These are phyloP conservation scores for Bellardia bayeri DNA, from an alignment of 2,888 invertebrate species.

Conservation along the genomic window DNA sequence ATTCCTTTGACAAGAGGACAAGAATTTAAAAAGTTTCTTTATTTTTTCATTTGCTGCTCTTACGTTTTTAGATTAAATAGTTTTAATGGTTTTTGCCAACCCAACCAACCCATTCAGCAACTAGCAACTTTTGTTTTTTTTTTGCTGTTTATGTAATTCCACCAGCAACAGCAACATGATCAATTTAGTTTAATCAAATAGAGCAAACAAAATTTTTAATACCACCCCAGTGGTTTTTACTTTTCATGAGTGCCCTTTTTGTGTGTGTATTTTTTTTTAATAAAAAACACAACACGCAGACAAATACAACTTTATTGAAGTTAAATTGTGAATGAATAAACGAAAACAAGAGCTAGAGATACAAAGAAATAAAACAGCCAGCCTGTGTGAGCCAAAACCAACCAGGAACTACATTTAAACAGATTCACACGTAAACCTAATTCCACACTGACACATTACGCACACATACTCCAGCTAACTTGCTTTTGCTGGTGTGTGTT, in stretches of 20 bases:
- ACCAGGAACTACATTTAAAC: background rate
- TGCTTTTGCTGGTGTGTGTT: background rate
- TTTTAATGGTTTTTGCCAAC: slow-evolving; percentile 9
- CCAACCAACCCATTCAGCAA: background rate
- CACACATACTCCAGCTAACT: background rate
- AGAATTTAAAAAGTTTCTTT: background rate
- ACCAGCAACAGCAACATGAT: slow-evolving; percentile 18
- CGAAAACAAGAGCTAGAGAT: background rate
- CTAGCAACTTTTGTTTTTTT: background rate
- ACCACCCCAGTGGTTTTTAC: slow-evolving; percentile 8
- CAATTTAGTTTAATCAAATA: slow-evolving; percentile 47
- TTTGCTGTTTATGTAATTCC: background rate
- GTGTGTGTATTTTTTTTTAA: background rate
- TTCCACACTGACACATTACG: background rate
- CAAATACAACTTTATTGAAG: background rate
- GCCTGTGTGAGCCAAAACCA: background rate
- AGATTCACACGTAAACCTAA: background rate
- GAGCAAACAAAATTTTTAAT: slow-evolving; percentile 25
- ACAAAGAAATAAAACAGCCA: background rate
- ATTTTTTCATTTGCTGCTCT: background rate
- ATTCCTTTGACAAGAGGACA: slow-evolving; percentile 5
- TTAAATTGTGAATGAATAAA: slow-evolving; percentile 4
- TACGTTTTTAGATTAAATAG: slow-evolving; percentile 9
- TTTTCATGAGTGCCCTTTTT: background rate
- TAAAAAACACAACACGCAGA: background rate